A percentile compares a stretch with the other conserved stretches of the same genome.
Conservation (phyloP, 1,140 invertebrate species). For the Monomorium pharaonis region DNA sequence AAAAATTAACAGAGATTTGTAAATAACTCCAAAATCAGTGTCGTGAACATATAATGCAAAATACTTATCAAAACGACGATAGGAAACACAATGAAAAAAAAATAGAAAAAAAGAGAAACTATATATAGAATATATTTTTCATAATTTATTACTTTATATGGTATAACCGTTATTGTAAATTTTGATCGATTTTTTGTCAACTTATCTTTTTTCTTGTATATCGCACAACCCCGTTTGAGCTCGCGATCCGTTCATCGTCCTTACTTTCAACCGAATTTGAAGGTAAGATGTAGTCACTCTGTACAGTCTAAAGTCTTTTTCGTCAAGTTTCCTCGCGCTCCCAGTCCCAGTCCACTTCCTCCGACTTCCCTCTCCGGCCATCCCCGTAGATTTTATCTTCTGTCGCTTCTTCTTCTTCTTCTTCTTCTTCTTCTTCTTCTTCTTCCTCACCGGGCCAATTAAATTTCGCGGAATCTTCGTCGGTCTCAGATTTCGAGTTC, state of each 20-base stretch:
- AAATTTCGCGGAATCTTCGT: slow-evolving; percentile 65
- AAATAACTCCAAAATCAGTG: background rate
- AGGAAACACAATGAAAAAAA: background rate
- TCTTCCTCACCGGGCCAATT: slow-evolving; percentile 76
- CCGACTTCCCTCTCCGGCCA: slow-evolving; percentile 69
- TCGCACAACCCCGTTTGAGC: background rate
- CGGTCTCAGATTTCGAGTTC: slow-evolving; percentile 62
- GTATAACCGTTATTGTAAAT: slow-evolving; percentile 49
- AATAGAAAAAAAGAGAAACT: background rate
- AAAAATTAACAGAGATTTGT: background rate
- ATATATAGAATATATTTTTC: slow-evolving; percentile 27
- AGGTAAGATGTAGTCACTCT: slow-evolving; percentile 40
- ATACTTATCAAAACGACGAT: background rate
- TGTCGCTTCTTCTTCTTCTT: slow-evolving; percentile 74
- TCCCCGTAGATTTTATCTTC: slow-evolving; percentile 52
- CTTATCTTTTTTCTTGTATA: background rate
- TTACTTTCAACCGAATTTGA: slow-evolving; percentile 39
- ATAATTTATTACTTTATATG: slow-evolving; percentile 50
- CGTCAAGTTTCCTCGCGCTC: slow-evolving; percentile 76
- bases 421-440: slow-evolving; percentile 73
- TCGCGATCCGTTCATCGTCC: background rate
- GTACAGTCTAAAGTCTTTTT: background rate
- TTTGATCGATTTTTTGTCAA: slow-evolving; percentile 9
- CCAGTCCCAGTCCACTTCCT: slow-evolving; percentile 76
- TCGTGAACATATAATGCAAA: background rate